These are phyloP conservation scores for Sebastes schlegelii DNA, from an alignment of 2,113 vertebrate species.

Conservation along the genomic window DNA sequence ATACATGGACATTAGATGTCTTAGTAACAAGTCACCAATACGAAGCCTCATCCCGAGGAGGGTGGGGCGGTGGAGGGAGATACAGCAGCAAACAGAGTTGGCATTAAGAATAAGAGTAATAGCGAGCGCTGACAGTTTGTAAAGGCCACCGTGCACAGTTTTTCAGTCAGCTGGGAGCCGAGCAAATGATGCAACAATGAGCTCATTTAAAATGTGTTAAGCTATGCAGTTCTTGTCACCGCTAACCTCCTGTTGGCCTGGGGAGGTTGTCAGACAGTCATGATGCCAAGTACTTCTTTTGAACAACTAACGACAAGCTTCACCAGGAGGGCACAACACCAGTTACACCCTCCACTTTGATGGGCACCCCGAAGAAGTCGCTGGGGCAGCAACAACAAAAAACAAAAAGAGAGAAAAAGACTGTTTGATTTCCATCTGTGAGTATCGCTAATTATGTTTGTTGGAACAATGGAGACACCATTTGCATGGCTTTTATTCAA, in stretches of 20 bases:
- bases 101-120: background rate
- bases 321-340: background rate
- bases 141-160: background rate
- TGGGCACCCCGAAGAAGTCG: background rate
- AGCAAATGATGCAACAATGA: constrained; percentile 8
- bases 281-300: background rate
- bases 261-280: background rate
- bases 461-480: background rate
- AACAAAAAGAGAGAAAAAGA: background rate
- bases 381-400: background rate
- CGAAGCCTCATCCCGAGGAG: background rate
- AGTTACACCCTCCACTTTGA: background rate
- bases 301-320: background rate
- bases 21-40: background rate
- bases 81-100: background rate
- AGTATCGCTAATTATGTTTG: background rate
- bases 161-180: background rate
- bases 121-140: background rate
- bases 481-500: background rate
- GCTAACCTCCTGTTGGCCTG: background rate
- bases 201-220: background rate
- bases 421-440: background rate
- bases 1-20: background rate
- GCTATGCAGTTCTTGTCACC: background rate
- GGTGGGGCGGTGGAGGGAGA: background rate